Evolutionary conservation across 2,113 vertebrate species (phyloP), one percentile per base, ranked within the genome.

Genomic region (Nanorana parkeri): DNA sequence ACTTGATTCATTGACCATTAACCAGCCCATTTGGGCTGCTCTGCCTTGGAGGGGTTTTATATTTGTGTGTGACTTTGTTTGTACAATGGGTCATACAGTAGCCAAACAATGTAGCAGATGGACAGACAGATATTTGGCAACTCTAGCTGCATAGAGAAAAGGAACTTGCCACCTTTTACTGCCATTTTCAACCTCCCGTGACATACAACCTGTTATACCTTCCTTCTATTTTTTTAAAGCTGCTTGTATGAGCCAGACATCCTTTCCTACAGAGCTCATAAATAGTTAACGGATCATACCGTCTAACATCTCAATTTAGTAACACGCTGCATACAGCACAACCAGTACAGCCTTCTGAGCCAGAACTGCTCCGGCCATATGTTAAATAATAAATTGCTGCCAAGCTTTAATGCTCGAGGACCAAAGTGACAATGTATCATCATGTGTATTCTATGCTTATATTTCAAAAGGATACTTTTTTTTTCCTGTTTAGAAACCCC

Each of bases 381-480:
- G 80, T 58, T 74, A 74, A 55, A 65, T 73, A 81, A 74, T 74
- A 81, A 66, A 81, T 81, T 41, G 15, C 58, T 81, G 80, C 80
- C 80, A 81, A 81, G 63, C 29, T 26, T 21, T 73, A 55, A 64
- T 61, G n/a, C n/a, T 81, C 23, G 15, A 69, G 58, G 54, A 68
- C 80, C 76, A 67, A 67, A 76, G 61, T 83, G 80, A 76, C 80
- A 76, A 83, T 83, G 80, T 75, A 83, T 83, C 71, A 76, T 68
- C 72, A 26, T 28, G 52, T n/a, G 72, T 64, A 75, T 83, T 83
- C 76, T 68, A 56, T 83, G 72, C 63, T 76, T 68, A 68, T 76
- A 76, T 83, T 83, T 83, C 64, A 76, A 52, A 2, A 13, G 74
- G 71, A 83, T 75, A 68, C 80, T 65, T 81, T 68, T 32, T 32